These are phyloP conservation scores for Charaxes varanes DNA, from an alignment of 1,140 invertebrate species.

Conservation along the genomic window DNA sequence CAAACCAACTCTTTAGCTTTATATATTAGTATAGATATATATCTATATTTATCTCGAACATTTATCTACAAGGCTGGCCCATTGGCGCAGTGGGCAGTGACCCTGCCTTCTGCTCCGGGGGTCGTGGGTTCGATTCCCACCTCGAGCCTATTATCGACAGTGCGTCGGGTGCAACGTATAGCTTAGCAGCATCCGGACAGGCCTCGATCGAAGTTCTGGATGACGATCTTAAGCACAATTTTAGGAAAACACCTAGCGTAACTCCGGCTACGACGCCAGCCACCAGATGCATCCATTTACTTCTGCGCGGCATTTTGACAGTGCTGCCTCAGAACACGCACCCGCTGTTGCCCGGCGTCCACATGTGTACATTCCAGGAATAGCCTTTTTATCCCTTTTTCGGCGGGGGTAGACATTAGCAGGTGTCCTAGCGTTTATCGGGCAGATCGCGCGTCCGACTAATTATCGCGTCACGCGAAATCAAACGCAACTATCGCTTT, in stretches of 20 bases:
- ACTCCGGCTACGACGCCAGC: slow-evolving; percentile 60
- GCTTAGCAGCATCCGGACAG: slow-evolving; percentile 41
- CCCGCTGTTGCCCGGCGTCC: slow-evolving; percentile 46
- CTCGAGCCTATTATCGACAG: slow-evolving; percentile 69
- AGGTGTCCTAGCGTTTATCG: slow-evolving; percentile 38
- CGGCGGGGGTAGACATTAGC: slow-evolving; percentile 54
- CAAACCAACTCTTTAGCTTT: too few relatives aligned
- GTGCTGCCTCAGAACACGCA: slow-evolving; percentile 42
- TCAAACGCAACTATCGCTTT: slow-evolving; percentile 49
- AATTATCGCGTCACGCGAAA: slow-evolving; percentile 42
- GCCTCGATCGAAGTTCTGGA: slow-evolving; percentile 48
- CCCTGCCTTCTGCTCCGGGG: too few relatives aligned
- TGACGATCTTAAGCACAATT: slow-evolving; percentile 50
- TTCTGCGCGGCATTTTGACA: slow-evolving; percentile 55
- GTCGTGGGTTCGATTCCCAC: too few relatives aligned
- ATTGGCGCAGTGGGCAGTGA: too few relatives aligned
- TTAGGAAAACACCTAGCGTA: slow-evolving; percentile 56
- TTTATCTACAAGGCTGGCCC: too few relatives aligned
- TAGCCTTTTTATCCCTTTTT: slow-evolving; percentile 63
- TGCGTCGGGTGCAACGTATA: slow-evolving; percentile 47
- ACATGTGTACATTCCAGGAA: slow-evolving; percentile 65
- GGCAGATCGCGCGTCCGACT: slow-evolving; percentile 53
- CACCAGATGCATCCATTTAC: slow-evolving; percentile 63
- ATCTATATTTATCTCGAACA: too few relatives aligned
- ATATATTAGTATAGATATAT: too few relatives aligned